These are phyloP conservation scores for Omphaloscelis lunosa DNA, from an alignment of 2,888 invertebrate species.

Conservation along the genomic window DNA sequence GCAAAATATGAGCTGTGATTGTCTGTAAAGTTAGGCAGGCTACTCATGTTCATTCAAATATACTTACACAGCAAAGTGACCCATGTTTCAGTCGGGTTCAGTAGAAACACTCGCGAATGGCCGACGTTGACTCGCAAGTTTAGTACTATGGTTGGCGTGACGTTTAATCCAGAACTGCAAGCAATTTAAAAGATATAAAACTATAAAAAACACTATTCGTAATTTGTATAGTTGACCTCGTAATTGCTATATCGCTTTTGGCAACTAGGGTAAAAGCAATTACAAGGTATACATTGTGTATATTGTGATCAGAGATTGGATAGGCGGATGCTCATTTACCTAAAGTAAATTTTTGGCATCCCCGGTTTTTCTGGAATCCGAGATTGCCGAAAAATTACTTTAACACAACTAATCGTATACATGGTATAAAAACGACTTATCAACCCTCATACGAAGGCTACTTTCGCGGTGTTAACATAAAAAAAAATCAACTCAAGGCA, in stretches of 20 bases:
- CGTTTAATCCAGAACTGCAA: conserved; percentile 76
- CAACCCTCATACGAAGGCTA: too few relatives aligned
- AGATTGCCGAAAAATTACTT: too few relatives aligned
- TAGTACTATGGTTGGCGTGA: conserved; percentile 72
- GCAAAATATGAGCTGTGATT: not conserved
- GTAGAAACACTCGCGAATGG: conserved; percentile 77
- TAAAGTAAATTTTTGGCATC: too few relatives aligned
- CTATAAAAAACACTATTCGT: not conserved
- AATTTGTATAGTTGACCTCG: not conserved
- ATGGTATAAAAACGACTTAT: too few relatives aligned
- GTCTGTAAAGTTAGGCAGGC: not conserved
- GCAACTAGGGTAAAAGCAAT: not conserved
- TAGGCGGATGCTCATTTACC: too few relatives aligned
- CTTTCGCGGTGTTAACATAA: too few relatives aligned
- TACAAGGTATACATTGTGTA: too few relatives aligned
- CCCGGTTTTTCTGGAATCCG: too few relatives aligned
- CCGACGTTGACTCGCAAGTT: conserved; percentile 73
- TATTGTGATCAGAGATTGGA: too few relatives aligned
- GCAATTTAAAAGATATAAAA: not conserved
- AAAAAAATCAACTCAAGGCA: too few relatives aligned
- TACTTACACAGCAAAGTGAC: conserved; percentile 84
- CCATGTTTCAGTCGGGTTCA: conserved; percentile 85
- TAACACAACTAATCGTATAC: too few relatives aligned
- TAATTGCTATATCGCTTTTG: not conserved
- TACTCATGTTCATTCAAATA: too few relatives aligned